These are phyloP conservation scores for Nyctalus aviator DNA, from an alignment of 2,797 vertebrate species.

Conservation along the genomic window DNA sequence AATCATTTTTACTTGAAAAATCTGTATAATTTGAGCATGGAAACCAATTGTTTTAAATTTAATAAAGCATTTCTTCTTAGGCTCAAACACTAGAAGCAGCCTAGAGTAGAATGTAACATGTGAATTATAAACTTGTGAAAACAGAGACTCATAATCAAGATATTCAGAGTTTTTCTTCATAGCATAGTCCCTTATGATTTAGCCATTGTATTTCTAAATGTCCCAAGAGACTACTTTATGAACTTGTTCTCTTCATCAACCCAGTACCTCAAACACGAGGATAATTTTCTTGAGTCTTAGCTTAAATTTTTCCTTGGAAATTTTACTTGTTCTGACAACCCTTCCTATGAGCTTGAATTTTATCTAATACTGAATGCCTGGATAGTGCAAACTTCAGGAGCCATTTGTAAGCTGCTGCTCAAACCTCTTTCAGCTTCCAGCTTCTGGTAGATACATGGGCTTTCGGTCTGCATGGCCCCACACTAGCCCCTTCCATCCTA, in stretches of 20 bases:
- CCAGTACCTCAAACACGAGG: background rate
- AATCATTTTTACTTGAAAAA: constrained; percentile 68
- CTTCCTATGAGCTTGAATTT: background rate
- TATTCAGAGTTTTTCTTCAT: background rate
- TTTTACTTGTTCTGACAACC: background rate
- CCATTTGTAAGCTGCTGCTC: background rate
- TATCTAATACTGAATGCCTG: background rate
- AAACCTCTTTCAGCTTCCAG: background rate
- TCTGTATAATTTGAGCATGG: constrained; percentile 68
- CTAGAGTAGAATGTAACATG: constrained; percentile 62
- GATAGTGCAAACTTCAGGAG: background rate
- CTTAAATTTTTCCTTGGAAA: constrained; percentile 48
- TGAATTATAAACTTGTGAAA: constrained; percentile 75
- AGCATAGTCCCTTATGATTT: background rate
- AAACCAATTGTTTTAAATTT: constrained; percentile 80
- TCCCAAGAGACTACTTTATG: constrained; percentile 39
- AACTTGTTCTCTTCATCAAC: background rate
- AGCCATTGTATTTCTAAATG: constrained; percentile 53
- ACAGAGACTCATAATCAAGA: constrained; percentile 34
- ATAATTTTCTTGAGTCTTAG: background rate
- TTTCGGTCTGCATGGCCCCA: background rate
- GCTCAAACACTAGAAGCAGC: constrained; percentile 64
- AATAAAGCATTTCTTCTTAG: constrained; percentile 73
- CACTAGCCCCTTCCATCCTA: background rate
- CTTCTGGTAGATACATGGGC: background rate